Conservation (phyloP, 2,888 invertebrate genomes). For the Zygogramma bicolorata region DNA sequence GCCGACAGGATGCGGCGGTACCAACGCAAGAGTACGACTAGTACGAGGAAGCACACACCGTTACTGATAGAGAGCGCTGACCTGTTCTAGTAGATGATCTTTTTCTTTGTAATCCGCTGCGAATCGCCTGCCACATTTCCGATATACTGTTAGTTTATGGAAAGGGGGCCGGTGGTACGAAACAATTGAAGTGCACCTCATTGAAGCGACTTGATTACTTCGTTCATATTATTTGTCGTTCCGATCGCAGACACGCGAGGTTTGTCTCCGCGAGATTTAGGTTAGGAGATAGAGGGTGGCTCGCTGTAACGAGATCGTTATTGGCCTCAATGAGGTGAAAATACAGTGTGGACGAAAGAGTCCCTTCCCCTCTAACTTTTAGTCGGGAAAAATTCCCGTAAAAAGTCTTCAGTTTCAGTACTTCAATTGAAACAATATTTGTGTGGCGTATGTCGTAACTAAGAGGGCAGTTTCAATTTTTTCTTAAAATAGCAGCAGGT, state of each 20-base stretch:
- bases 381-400: no score
- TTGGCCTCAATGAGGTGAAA: no score
- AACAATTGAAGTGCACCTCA: slow-evolving; percentile 24
- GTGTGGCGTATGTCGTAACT: no score
- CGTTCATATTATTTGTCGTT: slow-evolving; percentile 21
- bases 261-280: background rate
- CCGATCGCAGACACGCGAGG: slow-evolving; percentile 18
- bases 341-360: background rate
- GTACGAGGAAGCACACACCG: background rate
- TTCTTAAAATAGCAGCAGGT: no score
- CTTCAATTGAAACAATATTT: no score
- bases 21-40: slow-evolving; percentile 51
- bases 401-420: no score
- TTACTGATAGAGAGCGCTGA: slow-evolving; percentile 54
- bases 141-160: slow-evolving; percentile 35
- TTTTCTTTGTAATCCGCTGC: slow-evolving; percentile 36
- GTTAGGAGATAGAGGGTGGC: slow-evolving; percentile 4
- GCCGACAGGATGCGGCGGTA: slow-evolving; percentile 28
- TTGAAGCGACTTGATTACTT: slow-evolving; percentile 10
- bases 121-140: slow-evolving; percentile 23
- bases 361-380: no score
- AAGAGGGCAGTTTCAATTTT: no score
- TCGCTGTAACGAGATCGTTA: background rate
- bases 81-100: slow-evolving; percentile 50
- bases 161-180: slow-evolving; percentile 18